Evolutionary conservation across 2,113 vertebrate genomes (phyloP).

Genomic region (Hippocampus guttulatus): DNA sequence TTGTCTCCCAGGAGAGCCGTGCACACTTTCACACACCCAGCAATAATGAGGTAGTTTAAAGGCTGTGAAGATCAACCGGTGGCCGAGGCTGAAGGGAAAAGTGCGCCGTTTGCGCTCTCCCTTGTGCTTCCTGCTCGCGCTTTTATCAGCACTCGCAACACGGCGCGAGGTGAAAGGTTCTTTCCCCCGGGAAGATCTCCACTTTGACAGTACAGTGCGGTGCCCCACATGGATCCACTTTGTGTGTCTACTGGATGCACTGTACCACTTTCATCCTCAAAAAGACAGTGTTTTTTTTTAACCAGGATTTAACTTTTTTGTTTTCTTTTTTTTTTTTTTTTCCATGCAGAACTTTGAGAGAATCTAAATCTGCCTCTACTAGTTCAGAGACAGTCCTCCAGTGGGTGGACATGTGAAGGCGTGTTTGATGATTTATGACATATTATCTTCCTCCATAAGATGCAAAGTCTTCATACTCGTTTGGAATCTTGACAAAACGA

Average conservation of each 20-base stretch:
- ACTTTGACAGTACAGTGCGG: constrained; percentile 11
- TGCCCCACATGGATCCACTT: constrained; percentile 39
- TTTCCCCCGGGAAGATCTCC: not conserved
- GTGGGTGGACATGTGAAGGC: not conserved
- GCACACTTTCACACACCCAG: not conserved
- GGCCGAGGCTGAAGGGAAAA: constrained; percentile 18
- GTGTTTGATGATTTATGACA: not conserved
- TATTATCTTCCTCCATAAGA: not conserved
- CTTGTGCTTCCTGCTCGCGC: not conserved
- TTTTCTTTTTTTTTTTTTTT: not conserved
- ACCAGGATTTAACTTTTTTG: not conserved
- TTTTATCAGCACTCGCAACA: constrained; percentile 6
- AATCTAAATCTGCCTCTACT: not conserved
- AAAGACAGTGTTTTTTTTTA: not conserved
- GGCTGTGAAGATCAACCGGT: constrained; percentile 11
- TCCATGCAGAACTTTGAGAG: not conserved
- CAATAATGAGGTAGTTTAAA: constrained; percentile 39
- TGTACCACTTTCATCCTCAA: not conserved
- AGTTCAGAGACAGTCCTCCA: not conserved
- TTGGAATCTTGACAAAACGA: not conserved
- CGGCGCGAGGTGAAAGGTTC: not conserved
- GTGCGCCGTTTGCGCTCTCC: not conserved
- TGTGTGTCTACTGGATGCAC: constrained; percentile 6
- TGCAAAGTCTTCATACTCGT: not conserved
- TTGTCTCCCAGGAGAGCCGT: constrained; percentile 20